Evolutionary conservation across 2,797 vertebrate species (phyloP).

Genomic region (Pantherophis alleghaniensis): DNA sequence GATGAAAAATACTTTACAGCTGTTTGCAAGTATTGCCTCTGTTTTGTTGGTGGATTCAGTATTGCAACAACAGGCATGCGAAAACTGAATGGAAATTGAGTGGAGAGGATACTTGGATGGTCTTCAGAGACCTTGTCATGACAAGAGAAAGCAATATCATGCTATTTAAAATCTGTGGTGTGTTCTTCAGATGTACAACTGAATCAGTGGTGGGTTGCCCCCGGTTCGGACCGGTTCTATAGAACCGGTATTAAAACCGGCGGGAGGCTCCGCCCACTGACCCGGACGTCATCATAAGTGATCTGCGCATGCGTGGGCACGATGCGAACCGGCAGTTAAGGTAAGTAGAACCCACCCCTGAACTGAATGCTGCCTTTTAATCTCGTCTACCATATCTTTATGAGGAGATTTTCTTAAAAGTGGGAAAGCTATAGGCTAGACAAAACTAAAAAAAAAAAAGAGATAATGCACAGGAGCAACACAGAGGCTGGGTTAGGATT

Average conservation of each 20-base stretch:
- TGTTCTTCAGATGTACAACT: conserved; percentile 25
- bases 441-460: background rate
- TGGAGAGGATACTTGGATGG: conserved; percentile 52
- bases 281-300: too few relatives aligned
- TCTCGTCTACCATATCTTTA: background rate
- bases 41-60: conserved; percentile 84
- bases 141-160: conserved; percentile 60
- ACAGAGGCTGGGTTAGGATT: background rate
- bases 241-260: too few relatives aligned
- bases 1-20: conserved; percentile 90
- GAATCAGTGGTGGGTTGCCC: background rate
- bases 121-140: conserved; percentile 61
- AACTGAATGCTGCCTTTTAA: conserved; percentile 23
- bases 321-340: too few relatives aligned
- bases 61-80: conserved; percentile 76
- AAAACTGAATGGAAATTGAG: conserved; percentile 63
- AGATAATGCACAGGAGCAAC: background rate
- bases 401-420: background rate
- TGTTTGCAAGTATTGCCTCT: conserved; percentile 90
- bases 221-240: too few relatives aligned
- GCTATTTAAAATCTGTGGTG: conserved; percentile 56
- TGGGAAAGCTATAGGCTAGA: background rate
- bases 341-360: too few relatives aligned
- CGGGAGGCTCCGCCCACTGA: too few relatives aligned
- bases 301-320: too few relatives aligned